Percentiles rank a stretch among this genome's conserved stretches.
These are phyloP conservation scores for Lasiurus cinereus DNA, from an alignment of 2,113 vertebrate species.

Conservation along the genomic window DNA sequence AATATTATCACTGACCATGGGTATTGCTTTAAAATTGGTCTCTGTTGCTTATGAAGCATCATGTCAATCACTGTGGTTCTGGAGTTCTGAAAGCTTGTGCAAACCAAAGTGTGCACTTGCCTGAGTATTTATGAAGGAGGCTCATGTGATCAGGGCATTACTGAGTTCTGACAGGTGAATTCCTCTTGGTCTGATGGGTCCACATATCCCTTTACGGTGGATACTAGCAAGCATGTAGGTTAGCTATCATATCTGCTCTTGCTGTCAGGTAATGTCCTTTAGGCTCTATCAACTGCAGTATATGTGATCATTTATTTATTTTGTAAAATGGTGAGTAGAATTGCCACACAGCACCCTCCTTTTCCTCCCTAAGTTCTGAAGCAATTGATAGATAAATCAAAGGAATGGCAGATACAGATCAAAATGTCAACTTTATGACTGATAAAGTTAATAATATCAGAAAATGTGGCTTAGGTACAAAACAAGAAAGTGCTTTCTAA, in stretches of 20 bases:
- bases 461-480: background rate
- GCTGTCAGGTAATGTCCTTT: background rate
- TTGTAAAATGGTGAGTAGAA: background rate
- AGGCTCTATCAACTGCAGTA: background rate
- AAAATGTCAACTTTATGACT: slow-evolving; percentile 7
- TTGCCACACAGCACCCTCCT: background rate
- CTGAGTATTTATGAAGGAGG: background rate
- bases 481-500: background rate
- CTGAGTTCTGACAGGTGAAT: background rate
- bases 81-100: background rate
- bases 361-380: slow-evolving; percentile 30
- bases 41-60: background rate
- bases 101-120: background rate
- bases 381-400: background rate
- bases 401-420: slow-evolving; percentile 15
- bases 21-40: background rate
- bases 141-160: background rate
- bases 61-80: background rate
- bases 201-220: background rate
- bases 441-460: background rate
- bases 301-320: background rate
- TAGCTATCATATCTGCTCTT: background rate
- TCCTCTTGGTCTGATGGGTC: slow-evolving; percentile 1
- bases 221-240: background rate
- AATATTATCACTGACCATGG: background rate